Percentiles rank a stretch among this genome's conserved stretches.
phyloP scores from a whole-genome alignment of 2,113 vertebrate genomes.

The Rhinogobius similis region DNA sequence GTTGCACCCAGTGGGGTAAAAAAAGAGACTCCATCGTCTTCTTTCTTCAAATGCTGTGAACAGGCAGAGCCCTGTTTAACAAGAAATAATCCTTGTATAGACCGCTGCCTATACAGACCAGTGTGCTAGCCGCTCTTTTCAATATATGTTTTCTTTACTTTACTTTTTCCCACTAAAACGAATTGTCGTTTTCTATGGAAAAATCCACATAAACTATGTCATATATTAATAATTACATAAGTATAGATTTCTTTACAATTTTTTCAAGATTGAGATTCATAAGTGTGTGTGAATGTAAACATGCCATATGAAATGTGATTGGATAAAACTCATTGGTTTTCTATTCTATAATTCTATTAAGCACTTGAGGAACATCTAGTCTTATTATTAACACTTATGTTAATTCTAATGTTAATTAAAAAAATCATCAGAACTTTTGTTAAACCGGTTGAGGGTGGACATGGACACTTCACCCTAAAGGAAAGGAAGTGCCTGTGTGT shows the following conservation, averaged over 20 bases:
- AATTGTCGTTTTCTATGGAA: too few relatives aligned
- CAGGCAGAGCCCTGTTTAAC: constrained; percentile 56
- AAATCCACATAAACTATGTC: too few relatives aligned
- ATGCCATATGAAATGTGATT: too few relatives aligned
- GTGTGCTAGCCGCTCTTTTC: constrained; percentile 36
- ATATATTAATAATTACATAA: too few relatives aligned
- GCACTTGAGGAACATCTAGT: background rate
- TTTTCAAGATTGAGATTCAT: too few relatives aligned
- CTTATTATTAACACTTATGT: too few relatives aligned
- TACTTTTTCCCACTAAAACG: background rate
- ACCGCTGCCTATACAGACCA: constrained; percentile 46
- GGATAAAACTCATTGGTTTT: too few relatives aligned
- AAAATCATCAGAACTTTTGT: too few relatives aligned
- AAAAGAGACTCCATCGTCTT: constrained; percentile 56
- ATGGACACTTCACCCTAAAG: background rate
- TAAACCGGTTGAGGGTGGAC: too few relatives aligned
- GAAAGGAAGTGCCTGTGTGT: background rate
- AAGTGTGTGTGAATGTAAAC: too few relatives aligned
- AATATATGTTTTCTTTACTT: background rate
- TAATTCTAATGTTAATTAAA: too few relatives aligned
- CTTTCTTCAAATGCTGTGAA: constrained; percentile 44
- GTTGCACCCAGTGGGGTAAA: constrained; percentile 54
- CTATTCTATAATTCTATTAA: background rate
- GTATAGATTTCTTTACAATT: too few relatives aligned
- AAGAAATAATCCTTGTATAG: constrained; percentile 46